Base-by-base conservation (phyloP, 2,888 invertebrate genomes). In the Agonopterix heracliana region DNA sequence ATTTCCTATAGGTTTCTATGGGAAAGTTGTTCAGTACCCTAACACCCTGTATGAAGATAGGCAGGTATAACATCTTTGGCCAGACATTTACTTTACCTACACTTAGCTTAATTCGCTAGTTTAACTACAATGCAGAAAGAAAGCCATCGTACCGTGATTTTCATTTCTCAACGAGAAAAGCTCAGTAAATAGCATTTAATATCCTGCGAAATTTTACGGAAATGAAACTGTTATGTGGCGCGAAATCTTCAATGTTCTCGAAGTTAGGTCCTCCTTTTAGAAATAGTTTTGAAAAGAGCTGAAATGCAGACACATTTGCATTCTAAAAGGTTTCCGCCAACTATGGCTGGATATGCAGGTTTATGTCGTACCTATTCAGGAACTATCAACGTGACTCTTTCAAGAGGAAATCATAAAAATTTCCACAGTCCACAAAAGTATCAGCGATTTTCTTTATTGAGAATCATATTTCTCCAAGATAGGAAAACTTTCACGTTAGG, bases 221-320 rank as follows among this genome's bases (percentile, higher is more conserved):
- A 74, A 74, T 67, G 68, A 70, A 70, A 74, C 66, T 66, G 66
- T 68, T 64, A 59, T 65, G 61, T 64, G 69, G 63, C 66, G 69
- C 60, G 60, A 71, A 75, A 70, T 74, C 72, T 71, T 66, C 74
- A 75, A 73, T 74, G 73, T 77, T 70, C 68, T 63, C 61, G 57
- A 61, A 73, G 71, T 77, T 73, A 74, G 74, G 66, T 5, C 26
- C 71, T 65, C 70, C 71, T 75, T 76, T 76, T 70, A 74, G 76
- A 76, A 81, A 80, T 79, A 78, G 74, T 78, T 82, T 68, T 79
- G 72, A 78, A 81, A 72, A 69, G 76, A 74, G 70, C 67, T 68
- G 78, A 75, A 80, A 78, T 81, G 78, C 78, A 76, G 65, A 68
- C 74, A 74, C 74, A 83, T 86, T 85, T 83, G 81, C 81, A 81